Base-by-base conservation (phyloP, 37 sponge, comb jelly and placozoan genomes). In the Chondrilla cf. caribensis region DNA sequence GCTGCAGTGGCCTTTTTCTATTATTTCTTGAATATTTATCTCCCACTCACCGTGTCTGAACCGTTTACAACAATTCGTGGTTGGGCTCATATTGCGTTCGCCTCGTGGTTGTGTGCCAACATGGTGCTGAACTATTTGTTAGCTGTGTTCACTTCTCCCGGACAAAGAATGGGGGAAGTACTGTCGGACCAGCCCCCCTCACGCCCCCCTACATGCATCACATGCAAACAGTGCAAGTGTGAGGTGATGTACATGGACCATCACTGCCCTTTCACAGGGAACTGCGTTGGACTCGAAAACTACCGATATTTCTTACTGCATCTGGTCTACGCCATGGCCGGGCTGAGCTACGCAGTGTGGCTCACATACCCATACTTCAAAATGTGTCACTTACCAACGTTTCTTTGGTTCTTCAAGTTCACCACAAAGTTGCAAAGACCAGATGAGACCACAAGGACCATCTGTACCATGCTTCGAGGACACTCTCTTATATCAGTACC, bases 211-310 rank as follows among this genome's bases (percentile, higher is more conserved):
- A n/a, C n/a, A n/a, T n/a, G n/a, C n/a, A 36, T 84, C 89, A 36
- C 19, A 60, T 89, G 90, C 70, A 78, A 60, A 24, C 66, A 64
- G 5, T 89, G 90, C 39, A 19, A 70, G 24, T 22, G 28, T 64
- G 58, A 38, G 3, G 78, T 89, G 0, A 38, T 54, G 1, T 81
- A 84, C 40, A 78, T 86, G 80, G 90, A 90, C 67, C 90, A 90
- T 55, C 90, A 90, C 67, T 90, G 90, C 60, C 90, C 90, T 6
- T 90, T 90, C 44, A 90, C 90, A 15, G 87, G 76, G 3, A 86
- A 83, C 57, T 90, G 90, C 67, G 83, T 60, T 35, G 90, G 90
- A 11, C 38, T 86, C 18, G 67, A 67, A 26, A 90, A 90, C 55
- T 89, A 89, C 67, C 77, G 65, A 0, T 36, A 85, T 51, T 89